phyloP scores from a whole-genome alignment of 2,797 vertebrate species.

The Xerus rutilus region DNA sequence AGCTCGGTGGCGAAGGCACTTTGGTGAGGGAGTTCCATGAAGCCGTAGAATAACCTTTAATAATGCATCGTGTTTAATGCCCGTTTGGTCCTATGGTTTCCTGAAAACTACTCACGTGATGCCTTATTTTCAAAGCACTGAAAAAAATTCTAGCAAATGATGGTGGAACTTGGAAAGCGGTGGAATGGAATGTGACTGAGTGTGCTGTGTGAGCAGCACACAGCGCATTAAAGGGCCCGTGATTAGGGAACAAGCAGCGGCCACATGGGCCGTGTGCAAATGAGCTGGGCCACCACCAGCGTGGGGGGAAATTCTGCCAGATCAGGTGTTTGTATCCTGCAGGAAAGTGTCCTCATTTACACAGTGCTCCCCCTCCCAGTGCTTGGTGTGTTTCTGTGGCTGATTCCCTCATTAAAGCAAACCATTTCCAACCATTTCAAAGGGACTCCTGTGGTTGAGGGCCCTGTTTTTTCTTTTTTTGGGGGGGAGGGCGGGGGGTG shows the following conservation, averaged over 20 bases:
- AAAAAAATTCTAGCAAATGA: constrained; percentile 47
- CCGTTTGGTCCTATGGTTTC: constrained; percentile 52
- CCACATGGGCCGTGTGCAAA: background rate
- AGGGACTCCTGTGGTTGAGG: constrained; percentile 34
- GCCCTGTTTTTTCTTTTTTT: too few species aligned
- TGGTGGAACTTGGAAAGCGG: constrained; percentile 47
- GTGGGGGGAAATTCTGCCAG: constrained; percentile 54
- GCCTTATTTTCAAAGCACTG: constrained; percentile 68
- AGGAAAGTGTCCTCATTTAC: constrained; percentile 57
- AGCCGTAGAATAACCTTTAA: constrained; percentile 32
- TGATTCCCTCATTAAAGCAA: constrained; percentile 76
- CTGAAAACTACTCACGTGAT: constrained; percentile 69
- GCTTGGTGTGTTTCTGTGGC: background rate
- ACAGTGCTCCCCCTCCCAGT: background rate
- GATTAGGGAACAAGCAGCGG: background rate
- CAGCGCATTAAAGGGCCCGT: background rate
- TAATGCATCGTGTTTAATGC: constrained; percentile 29
- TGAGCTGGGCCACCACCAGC: constrained; percentile 1
- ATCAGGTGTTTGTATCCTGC: constrained; percentile 56
- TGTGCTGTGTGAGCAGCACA: background rate
- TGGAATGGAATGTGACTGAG: background rate
- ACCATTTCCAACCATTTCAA: constrained; percentile 77
- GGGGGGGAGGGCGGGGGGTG: too few species aligned
- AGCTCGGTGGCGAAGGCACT: background rate
- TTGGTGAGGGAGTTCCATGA: background rate